A percentile compares a stretch with the other conserved stretches of the same genome.
Conservation (phyloP, 2,113 vertebrate species). For the Macroglossus sobrinus region DNA sequence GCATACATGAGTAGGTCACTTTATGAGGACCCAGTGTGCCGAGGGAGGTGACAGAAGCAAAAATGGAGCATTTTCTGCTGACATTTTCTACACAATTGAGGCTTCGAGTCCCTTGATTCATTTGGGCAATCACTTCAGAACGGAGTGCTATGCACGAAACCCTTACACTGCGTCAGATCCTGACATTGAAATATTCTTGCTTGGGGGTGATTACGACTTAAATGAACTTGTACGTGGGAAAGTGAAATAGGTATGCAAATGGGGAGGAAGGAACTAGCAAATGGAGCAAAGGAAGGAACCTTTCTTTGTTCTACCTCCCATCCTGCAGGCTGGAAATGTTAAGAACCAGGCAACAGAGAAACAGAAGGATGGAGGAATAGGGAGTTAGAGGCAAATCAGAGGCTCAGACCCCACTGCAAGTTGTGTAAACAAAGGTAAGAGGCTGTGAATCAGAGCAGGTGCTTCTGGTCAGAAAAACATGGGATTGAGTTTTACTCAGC, state of each 20-base stretch:
- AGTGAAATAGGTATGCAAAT: not conserved
- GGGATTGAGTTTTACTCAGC: not conserved
- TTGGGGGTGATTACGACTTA: not conserved
- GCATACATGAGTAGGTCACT: not conserved
- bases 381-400: not conserved
- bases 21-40: not conserved
- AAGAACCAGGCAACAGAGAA: not conserved
- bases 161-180: not conserved
- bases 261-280: not conserved
- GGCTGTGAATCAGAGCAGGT: not conserved
- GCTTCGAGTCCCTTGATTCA: not conserved
- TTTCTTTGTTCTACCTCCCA: not conserved
- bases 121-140: not conserved
- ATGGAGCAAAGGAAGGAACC: too few relatives aligned
- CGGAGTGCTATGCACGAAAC: not conserved
- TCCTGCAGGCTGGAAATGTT: not conserved
- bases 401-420: not conserved
- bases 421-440: not conserved
- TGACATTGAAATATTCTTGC: conserved; percentile 15
- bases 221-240: not conserved
- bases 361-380: not conserved
- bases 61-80: not conserved
- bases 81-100: not conserved
- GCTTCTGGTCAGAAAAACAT: not conserved
- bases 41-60: not conserved